Base-by-base conservation (phyloP, 2,797 vertebrate species). In the Cercopithecus hamlyni region DNA sequence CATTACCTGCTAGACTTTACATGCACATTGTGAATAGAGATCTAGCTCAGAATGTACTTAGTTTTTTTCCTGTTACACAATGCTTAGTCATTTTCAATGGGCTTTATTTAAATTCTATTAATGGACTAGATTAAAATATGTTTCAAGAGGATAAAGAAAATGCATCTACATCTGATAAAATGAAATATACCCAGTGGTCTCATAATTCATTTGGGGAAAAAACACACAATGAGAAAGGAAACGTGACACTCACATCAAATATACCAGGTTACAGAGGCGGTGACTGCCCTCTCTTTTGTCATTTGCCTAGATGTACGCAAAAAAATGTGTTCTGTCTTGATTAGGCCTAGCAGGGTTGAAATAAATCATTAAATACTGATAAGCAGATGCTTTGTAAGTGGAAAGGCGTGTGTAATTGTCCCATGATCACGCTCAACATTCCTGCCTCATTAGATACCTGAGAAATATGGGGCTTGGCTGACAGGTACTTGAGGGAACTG, bases 61-160 rank as follows among this genome's bases (percentile, higher is more conserved):
- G 7, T n/a, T 93, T 90, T 41, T 33, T 7, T 14, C 5, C 14
- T 24, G 26, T 72, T 50, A 43, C 57, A 72, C 20, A 9, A n/a
- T 2, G 15, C 19, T 41, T 45, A 27, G 30, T 9, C 14, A 24
- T 81, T 85, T 61, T 58, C 15, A n/a, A n/a, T 8, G 9, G 36
- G 27, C 0, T 4, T 33, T 26, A 39, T 73, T 90, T 55, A 43
- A 84, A n/a, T 81, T 89, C n/a, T 39, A 67, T 75, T 87, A 45
- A 81, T 7, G 4, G 55, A n/a, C 26, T 26, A 30, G 33, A 61
- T 75, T 81, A 33, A 93, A 87, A 26, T 61, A 11, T 77, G n/a
- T 86, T 73, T 61, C 41, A 86, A 39, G 26, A 82, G 48, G 73
- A 76, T 72, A 75, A 36, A 73, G 50, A 82, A 85, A 87, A 26